Base-by-base conservation (phyloP, 2,888 invertebrate genomes). In the Thymelicus acteon region DNA sequence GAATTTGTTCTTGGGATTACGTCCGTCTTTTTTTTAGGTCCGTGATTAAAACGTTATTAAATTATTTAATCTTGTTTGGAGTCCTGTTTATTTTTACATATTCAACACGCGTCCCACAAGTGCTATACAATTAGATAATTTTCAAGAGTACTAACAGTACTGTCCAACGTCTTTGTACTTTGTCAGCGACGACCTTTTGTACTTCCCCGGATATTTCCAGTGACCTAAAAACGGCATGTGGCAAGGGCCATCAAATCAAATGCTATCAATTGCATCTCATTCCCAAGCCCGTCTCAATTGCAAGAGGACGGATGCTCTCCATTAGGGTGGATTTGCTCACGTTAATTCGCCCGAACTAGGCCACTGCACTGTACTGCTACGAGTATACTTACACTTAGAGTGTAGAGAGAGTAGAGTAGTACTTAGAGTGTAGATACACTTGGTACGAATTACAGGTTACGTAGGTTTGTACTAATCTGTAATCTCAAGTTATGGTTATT, bases 331-430 rank as follows among this genome's bases (percentile, higher is more conserved):
- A 83, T 80, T 80, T 80, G 77, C 78, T 78, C 74, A 75, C 75
- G 80, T 81, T 83, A 79, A 84, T 82, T 82, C 80, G 78, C 76
- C 78, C 77, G 79, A 85, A 84, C 77, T 83, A 74, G 85, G 81
- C 72, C 82, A 79, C 81, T 77, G 76, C 80, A 76, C 72, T 73
- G 79, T 19, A 19, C 19, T 19, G 2, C 19, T 19, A 2, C n/a
- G n/a, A n/a, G n/a, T n/a, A n/a, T n/a, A n/a, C n/a, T n/a, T n/a
- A n/a, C n/a, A n/a, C n/a, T n/a, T n/a, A n/a, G n/a, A n/a, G n/a
- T n/a, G n/a, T n/a, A n/a, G n/a, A n/a, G n/a, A n/a, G n/a, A n/a
- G n/a, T n/a, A n/a, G n/a, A n/a, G n/a, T n/a, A n/a, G n/a, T n/a
- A n/a, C n/a, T n/a, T n/a, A n/a, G n/a, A n/a, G n/a, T n/a, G n/a